phyloP scores from a whole-genome alignment of 2,888 invertebrate species.

The Amiota minor region DNA sequence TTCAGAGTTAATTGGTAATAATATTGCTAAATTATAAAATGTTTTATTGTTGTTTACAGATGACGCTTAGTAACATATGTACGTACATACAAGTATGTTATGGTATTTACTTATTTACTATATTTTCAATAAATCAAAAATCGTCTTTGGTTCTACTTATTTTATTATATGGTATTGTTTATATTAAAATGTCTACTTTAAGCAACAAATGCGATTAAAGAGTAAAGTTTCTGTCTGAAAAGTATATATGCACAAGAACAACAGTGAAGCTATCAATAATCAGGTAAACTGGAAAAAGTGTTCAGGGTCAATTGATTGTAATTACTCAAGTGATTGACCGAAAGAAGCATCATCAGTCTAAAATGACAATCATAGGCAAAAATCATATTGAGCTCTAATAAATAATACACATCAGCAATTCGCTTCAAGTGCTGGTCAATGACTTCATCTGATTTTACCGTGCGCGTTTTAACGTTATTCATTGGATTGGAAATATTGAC shows the following conservation, averaged over 20 bases:
- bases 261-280: slow-evolving; percentile 48
- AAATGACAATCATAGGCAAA: not conserved
- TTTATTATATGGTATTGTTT: no score
- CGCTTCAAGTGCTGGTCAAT: not conserved
- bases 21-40: no score
- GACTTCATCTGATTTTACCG: not conserved
- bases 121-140: no score
- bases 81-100: no score
- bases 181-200: no score
- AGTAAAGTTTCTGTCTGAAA: not conserved
- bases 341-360: not conserved
- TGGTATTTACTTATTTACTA: no score
- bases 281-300: slow-evolving; percentile 58
- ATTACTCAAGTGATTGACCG: not conserved
- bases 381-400: not conserved
- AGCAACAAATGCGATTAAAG: no score
- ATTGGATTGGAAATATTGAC: slow-evolving; percentile 18
- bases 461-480: slow-evolving; percentile 7
- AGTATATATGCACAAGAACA: not conserved
- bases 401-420: not conserved
- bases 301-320: slow-evolving; percentile 61
- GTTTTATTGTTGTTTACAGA: no score
- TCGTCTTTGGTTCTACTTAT: no score
- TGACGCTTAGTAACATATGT: no score
- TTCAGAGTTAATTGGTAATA: no score